phyloP scores from a whole-genome alignment of 1,140 invertebrate genomes.

The Drosophila gunungcola region DNA sequence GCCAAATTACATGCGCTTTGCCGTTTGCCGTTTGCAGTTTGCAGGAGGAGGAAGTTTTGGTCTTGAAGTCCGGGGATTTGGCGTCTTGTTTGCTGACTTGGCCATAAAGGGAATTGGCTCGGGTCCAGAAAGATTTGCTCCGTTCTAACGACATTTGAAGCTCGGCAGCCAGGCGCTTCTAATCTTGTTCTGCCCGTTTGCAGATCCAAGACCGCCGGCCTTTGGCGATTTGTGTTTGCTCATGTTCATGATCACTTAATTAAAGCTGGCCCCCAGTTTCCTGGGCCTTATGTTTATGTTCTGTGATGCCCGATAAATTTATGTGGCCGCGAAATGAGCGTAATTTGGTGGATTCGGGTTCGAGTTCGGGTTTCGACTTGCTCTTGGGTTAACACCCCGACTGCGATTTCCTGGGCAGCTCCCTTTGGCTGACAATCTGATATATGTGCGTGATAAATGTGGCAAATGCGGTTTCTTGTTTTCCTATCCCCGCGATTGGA shows the following conservation, averaged over 20 bases:
- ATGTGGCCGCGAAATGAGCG: slow-evolving; percentile 74
- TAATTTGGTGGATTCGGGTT: slow-evolving; percentile 72
- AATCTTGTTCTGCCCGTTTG: slow-evolving; percentile 68
- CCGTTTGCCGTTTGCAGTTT: slow-evolving; percentile 9
- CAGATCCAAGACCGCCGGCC: slow-evolving; percentile 45
- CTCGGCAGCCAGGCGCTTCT: slow-evolving; percentile 51
- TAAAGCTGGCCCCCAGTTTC: slow-evolving; percentile 59
- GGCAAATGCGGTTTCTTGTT: slow-evolving; percentile 46
- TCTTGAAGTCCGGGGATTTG: slow-evolving; percentile 13
- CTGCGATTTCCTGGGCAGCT: slow-evolving; percentile 26
- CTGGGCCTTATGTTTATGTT: slow-evolving; percentile 54
- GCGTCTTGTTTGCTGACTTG: slow-evolving; percentile 35
- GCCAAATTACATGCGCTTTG: slow-evolving; percentile 76
- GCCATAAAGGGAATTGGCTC: slow-evolving; percentile 41
- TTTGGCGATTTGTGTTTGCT: slow-evolving; percentile 60
- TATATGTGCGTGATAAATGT: slow-evolving; percentile 80
- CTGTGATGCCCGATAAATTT: slow-evolving; percentile 76
- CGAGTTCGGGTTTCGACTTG: too few species aligned
- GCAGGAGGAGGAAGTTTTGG: slow-evolving; percentile 19
- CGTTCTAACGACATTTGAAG: slow-evolving; percentile 78
- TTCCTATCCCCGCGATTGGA: slow-evolving; percentile 48
- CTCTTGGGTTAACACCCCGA: slow-evolving; percentile 1
- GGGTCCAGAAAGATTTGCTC: slow-evolving; percentile 33
- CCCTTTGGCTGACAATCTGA: slow-evolving; percentile 76
- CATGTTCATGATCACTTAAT: slow-evolving; percentile 80